These are phyloP conservation scores for Marasmarcha lunaedactyla DNA, from an alignment of 2,888 invertebrate species.

Conservation along the genomic window DNA sequence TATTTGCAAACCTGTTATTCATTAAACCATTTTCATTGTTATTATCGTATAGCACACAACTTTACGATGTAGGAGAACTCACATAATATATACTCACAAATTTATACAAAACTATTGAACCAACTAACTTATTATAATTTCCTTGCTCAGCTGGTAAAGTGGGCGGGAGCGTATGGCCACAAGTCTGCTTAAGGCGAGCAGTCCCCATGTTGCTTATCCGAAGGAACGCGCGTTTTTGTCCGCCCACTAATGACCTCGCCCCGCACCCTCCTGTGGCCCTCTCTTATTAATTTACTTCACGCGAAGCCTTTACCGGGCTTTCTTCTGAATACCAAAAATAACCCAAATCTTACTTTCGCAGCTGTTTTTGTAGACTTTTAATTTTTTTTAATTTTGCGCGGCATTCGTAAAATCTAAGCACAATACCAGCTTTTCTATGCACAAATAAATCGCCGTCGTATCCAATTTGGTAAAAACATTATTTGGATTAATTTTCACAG, in stretches of 20 bases:
- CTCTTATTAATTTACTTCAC: conserved; percentile 19
- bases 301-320: conserved; percentile 14
- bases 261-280: neutral
- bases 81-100: too few relatives aligned
- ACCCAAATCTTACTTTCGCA: neutral
- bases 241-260: conserved; percentile 14
- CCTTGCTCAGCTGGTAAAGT: too few relatives aligned
- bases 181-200: neutral
- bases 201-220: conserved; percentile 15
- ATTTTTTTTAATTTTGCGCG: neutral
- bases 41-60: too few relatives aligned
- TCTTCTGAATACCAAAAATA: conserved; percentile 6
- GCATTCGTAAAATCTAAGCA: neutral
- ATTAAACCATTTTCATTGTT: too few relatives aligned
- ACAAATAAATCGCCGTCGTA: neutral
- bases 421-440: neutral
- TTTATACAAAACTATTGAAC: too few relatives aligned
- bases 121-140: too few relatives aligned
- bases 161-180: neutral
- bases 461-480: too few relatives aligned
- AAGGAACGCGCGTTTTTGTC: conserved; percentile 14
- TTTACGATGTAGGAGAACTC: too few relatives aligned
- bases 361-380: conserved; percentile 1
- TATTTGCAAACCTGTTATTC: too few relatives aligned
- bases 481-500: too few relatives aligned